phyloP scores from a whole-genome alignment of 2,113 vertebrate genomes.

The Clinocottus analis region DNA sequence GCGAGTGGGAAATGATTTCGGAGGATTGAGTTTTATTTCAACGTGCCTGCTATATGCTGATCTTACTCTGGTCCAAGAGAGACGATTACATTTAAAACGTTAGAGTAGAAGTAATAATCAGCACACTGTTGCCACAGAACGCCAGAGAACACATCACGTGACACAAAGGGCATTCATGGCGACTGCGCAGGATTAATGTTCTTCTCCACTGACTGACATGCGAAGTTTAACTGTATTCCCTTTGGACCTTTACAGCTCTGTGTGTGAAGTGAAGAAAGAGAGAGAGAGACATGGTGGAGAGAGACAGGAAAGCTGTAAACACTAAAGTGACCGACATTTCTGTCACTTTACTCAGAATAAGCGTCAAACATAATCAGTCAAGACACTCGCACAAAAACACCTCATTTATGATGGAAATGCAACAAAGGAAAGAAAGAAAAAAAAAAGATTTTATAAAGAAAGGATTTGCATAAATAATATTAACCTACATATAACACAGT shows the following conservation, averaged over 20 bases:
- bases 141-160: background rate
- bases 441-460: conserved; percentile 21
- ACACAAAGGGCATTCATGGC: background rate
- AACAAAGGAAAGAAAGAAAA: conserved; percentile 1
- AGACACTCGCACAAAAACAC: background rate
- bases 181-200: background rate
- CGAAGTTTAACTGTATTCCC: conserved; percentile 40
- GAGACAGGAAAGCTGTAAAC: background rate
- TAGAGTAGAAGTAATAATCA: conserved; percentile 8
- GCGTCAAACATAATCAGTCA: conserved; percentile 6
- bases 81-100: conserved; percentile 19
- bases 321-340: background rate
- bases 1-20: background rate
- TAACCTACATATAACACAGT: conserved; percentile 55
- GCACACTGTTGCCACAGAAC: conserved; percentile 11
- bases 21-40: background rate
- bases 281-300: background rate
- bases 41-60: background rate
- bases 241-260: conserved; percentile 50
- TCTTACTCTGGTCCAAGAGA: conserved; percentile 15
- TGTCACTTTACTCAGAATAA: conserved; percentile 11
- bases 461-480: conserved; percentile 69
- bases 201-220: background rate
- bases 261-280: conserved; percentile 9
- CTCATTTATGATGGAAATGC: conserved; percentile 19